Evolutionary conservation across 2,113 vertebrate species (phyloP).

Genomic region (Neopipo cinnamomea): DNA sequence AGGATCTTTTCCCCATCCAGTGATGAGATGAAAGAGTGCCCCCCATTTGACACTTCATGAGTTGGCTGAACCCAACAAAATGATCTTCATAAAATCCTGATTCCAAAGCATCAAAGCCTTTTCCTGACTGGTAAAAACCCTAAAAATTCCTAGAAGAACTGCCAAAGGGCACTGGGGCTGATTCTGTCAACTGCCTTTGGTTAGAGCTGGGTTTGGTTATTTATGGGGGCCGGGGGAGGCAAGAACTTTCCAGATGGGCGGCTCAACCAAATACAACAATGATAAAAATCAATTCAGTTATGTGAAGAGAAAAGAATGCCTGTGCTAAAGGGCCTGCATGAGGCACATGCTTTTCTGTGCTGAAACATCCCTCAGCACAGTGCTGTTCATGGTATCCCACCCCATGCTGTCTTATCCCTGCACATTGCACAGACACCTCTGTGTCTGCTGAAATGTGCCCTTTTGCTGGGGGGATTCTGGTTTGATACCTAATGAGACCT

Average conservation of each 20-base stretch:
- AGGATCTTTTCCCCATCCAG: slow-evolving; percentile 62
- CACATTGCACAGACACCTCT: not conserved
- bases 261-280: slow-evolving; percentile 66
- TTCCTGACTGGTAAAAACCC: slow-evolving; percentile 69
- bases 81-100: slow-evolving; percentile 72
- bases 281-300: slow-evolving; percentile 70
- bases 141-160: slow-evolving; percentile 68
- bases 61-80: slow-evolving; percentile 70
- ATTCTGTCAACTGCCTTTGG: slow-evolving; percentile 67
- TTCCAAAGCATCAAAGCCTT: slow-evolving; percentile 71
- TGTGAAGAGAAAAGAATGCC: slow-evolving; percentile 28
- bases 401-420: accelerated
- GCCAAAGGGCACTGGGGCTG: slow-evolving; percentile 69
- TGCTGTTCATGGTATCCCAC: not conserved
- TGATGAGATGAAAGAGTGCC: slow-evolving; percentile 67
- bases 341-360: not conserved
- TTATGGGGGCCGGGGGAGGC: slow-evolving; percentile 64
- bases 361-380: not conserved
- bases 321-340: not conserved
- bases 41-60: slow-evolving; percentile 69
- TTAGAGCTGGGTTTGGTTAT: slow-evolving; percentile 66
- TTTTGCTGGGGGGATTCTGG: not conserved
- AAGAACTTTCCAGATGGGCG: slow-evolving; percentile 70
- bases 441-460: not conserved
- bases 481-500: not conserved